phyloP scores from a whole-genome alignment of 2,888 invertebrate genomes.

The Zaprionus lineosus region DNA sequence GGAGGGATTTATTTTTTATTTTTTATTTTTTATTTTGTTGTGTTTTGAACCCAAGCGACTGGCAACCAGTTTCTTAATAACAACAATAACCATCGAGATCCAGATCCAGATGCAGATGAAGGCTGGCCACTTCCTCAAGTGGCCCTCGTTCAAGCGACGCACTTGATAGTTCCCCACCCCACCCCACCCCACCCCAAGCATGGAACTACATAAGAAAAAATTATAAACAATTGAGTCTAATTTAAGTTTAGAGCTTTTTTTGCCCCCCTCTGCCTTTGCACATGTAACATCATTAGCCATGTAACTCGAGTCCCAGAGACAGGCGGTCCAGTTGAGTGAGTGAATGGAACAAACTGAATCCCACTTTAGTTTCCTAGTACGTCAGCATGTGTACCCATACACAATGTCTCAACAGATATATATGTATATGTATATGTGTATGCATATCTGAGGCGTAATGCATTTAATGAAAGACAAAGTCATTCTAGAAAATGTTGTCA shows the following conservation, averaged over 20 bases:
- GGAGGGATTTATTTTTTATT: slow-evolving; percentile 21
- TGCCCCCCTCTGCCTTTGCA: slow-evolving; percentile 4
- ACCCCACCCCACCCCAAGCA: too few relatives aligned
- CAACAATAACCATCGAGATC: slow-evolving; percentile 20
- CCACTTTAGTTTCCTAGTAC: slow-evolving; percentile 22
- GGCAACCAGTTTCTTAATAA: slow-evolving; percentile 42
- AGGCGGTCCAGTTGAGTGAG: too few relatives aligned
- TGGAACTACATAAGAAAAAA: slow-evolving; percentile 34
- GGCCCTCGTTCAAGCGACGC: slow-evolving; percentile 30
- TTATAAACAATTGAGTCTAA: slow-evolving; percentile 79
- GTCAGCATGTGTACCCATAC: slow-evolving; percentile 23
- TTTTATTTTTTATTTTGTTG: background rate
- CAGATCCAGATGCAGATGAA: slow-evolving; percentile 19
- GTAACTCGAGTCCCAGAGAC: slow-evolving; percentile 53
- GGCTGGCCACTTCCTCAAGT: slow-evolving; percentile 64
- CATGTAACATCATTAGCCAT: slow-evolving; percentile 56
- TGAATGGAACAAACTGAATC: slow-evolving; percentile 37
- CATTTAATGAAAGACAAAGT: slow-evolving; percentile 65
- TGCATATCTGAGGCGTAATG: slow-evolving; percentile 37
- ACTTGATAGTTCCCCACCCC: slow-evolving; percentile 67
- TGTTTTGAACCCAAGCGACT: slow-evolving; percentile 5
- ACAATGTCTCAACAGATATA: slow-evolving; percentile 2
- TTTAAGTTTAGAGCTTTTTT: slow-evolving; percentile 59
- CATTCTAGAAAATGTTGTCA: slow-evolving; percentile 27
- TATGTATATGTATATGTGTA: background rate